These are phyloP conservation scores for Solenopsis fugax DNA, from an alignment of 1,140 invertebrate genomes.

Conservation along the genomic window DNA sequence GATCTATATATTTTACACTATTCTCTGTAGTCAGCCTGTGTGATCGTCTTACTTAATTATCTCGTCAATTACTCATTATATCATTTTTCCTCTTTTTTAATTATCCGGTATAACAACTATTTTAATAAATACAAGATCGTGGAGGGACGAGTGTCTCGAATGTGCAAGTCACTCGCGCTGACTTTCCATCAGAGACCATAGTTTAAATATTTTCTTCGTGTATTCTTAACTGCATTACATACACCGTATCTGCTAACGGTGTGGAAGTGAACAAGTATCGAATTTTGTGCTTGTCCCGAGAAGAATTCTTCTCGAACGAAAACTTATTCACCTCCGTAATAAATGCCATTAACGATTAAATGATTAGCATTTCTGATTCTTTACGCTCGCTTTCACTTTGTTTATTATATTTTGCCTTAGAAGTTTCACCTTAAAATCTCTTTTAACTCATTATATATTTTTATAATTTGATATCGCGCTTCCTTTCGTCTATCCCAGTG, in stretches of 20 bases:
- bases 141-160: conserved; percentile 79
- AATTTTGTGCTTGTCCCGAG: conserved; percentile 70
- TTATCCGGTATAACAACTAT: conserved; percentile 75
- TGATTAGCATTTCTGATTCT: conserved; percentile 70
- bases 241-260: conserved; percentile 64
- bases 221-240: conserved; percentile 63
- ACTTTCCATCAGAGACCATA: conserved; percentile 68
- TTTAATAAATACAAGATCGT: conserved; percentile 79
- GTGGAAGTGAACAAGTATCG: conserved; percentile 73
- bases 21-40: conserved; percentile 77
- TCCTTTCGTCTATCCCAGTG: conserved; percentile 78
- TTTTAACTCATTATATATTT: conserved; percentile 61
- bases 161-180: conserved; percentile 68
- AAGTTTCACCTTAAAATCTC: conserved; percentile 46
- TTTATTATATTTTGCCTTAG: conserved; percentile 35
- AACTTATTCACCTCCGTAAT: conserved; percentile 68
- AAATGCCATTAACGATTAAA: conserved; percentile 74
- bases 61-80: conserved; percentile 74
- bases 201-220: conserved; percentile 71
- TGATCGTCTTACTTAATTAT: conserved; percentile 77
- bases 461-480: conserved; percentile 75
- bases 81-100: conserved; percentile 63
- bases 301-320: conserved; percentile 67
- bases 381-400: conserved; percentile 80
- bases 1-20: conserved; percentile 76